Conservation (phyloP, 2,797 vertebrate genomes). For the Acomys russatus region DNA sequence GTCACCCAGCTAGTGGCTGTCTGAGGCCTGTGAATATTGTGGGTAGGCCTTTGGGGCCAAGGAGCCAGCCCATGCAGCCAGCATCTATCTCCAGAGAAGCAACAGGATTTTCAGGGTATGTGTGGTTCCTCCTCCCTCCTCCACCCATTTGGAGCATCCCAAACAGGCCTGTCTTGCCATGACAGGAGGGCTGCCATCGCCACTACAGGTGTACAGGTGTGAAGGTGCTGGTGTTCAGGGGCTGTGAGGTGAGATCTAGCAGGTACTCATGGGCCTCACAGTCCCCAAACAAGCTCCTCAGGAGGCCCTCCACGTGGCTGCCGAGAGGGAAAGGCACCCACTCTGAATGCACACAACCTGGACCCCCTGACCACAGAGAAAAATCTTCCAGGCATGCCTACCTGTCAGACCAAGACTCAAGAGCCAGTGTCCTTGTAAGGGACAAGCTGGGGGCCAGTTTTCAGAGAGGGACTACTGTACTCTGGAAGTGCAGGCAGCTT, state of each 20-base stretch:
- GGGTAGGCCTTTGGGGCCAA: neutral
- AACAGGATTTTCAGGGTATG: neutral
- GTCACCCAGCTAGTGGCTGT: neutral
- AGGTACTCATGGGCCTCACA: fast-evolving
- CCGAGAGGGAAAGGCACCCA: too few relatives aligned
- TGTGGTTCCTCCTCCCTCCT: neutral
- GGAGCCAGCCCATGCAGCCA: too few relatives aligned
- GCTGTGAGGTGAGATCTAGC: neutral
- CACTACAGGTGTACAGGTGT: fast-evolving
- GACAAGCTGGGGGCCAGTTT: too few relatives aligned
- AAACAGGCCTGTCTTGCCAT: neutral
- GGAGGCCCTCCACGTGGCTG: neutral
- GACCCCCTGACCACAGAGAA: too few relatives aligned
- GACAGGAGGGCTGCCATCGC: neutral
- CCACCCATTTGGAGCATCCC: neutral
- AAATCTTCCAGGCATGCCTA: fast-evolving
- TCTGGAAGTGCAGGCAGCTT: neutral
- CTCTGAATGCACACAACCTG: neutral
- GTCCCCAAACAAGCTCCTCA: neutral
- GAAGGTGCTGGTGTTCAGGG: neutral
- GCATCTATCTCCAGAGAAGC: neutral
- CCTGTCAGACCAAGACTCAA: neutral
- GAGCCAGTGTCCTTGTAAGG: fast-evolving
- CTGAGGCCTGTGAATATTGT: neutral
- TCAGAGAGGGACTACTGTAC: fast-evolving